These are phyloP conservation scores for Aphodius granarius DNA, from an alignment of 2,888 invertebrate genomes.

Conservation along the genomic window DNA sequence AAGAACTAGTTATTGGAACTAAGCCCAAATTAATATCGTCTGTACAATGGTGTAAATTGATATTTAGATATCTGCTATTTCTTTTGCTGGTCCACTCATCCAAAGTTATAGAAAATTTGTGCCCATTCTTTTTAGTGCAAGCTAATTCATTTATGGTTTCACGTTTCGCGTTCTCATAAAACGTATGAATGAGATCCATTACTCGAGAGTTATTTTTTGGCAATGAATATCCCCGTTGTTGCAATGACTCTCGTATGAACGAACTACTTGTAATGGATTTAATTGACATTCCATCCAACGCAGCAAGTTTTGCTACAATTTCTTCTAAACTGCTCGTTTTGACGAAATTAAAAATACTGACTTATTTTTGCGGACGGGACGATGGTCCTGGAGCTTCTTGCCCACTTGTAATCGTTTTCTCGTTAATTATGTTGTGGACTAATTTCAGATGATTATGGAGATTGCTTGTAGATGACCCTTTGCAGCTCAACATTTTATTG, in stretches of 20 bases:
- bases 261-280: slow-evolving; percentile 20
- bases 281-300: slow-evolving; percentile 26
- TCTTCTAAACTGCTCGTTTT: slow-evolving; percentile 26
- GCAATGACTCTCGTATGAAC: slow-evolving; percentile 26
- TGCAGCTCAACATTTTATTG: slow-evolving; percentile 13
- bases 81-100: slow-evolving; percentile 23
- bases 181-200: slow-evolving; percentile 25
- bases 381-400: too few relatives aligned
- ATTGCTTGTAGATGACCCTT: slow-evolving; percentile 5
- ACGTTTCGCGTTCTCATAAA: slow-evolving; percentile 29
- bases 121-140: slow-evolving; percentile 22
- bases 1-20: slow-evolving; percentile 26
- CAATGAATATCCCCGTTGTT: slow-evolving; percentile 29
- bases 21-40: slow-evolving; percentile 29
- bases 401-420: not conserved
- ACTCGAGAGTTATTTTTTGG: slow-evolving; percentile 27
- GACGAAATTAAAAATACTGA: not conserved
- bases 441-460: not conserved
- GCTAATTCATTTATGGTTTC: slow-evolving; percentile 24
- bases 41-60: slow-evolving; percentile 21
- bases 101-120: slow-evolving; percentile 24
- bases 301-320: slow-evolving; percentile 26
- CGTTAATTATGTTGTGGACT: not conserved
- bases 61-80: slow-evolving; percentile 21
- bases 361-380: too few relatives aligned